A percentile compares a stretch with the other conserved stretches of the same genome.
Conservation (phyloP, 2,888 invertebrate genomes). For the Dorcus hopei region DNA sequence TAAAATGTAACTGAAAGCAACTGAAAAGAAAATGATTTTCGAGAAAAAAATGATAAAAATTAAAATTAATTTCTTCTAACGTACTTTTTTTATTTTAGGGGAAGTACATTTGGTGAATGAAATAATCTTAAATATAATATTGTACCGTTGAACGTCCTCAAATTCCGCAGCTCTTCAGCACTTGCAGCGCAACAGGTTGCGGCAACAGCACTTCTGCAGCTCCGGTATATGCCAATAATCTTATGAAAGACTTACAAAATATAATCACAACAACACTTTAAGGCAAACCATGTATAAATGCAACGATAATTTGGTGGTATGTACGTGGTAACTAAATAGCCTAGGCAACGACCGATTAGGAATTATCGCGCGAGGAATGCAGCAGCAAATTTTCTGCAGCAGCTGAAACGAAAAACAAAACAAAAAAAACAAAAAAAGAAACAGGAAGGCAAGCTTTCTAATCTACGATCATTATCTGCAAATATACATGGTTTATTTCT, state of each 20-base stretch:
- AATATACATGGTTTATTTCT: constrained; percentile 46
- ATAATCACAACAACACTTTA: constrained; percentile 49
- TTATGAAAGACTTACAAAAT: constrained; percentile 50
- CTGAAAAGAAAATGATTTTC: neutral
- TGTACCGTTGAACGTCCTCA: constrained; percentile 49
- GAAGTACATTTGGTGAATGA: constrained; percentile 24
- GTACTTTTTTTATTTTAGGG: constrained; percentile 18
- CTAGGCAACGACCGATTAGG: neutral
- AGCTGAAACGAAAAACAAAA: neutral
- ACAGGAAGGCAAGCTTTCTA: neutral
- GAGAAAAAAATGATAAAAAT: constrained; percentile 3
- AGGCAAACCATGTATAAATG: constrained; percentile 48
- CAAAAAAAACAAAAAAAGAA: neutral
- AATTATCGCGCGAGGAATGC: neutral
- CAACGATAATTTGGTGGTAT: constrained; percentile 11
- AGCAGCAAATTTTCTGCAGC: neutral
- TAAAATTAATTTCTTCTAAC: constrained; percentile 9
- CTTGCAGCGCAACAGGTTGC: constrained; percentile 45
- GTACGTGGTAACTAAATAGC: neutral
- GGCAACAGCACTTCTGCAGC: constrained; percentile 48
- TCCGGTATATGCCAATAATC: constrained; percentile 49
- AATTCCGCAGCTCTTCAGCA: constrained; percentile 47
- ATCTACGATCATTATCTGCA: constrained; percentile 24
- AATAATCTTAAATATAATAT: constrained; percentile 38
- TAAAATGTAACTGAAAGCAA: neutral